These are phyloP conservation scores for Paragorgia papillata DNA, from an alignment of 92 coral and sea anemone genomes.

Conservation along the genomic window DNA sequence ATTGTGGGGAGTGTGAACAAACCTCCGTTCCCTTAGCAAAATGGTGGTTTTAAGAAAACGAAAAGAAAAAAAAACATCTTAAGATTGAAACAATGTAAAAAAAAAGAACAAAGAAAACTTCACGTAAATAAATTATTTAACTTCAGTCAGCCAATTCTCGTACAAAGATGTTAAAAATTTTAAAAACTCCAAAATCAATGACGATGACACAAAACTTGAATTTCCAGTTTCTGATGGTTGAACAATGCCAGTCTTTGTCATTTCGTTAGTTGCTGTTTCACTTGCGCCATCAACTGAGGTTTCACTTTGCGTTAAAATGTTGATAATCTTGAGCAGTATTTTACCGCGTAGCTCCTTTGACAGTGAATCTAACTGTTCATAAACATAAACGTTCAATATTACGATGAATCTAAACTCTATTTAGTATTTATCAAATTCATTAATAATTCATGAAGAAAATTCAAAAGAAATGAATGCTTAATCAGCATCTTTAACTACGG, in stretches of 20 bases:
- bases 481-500: no score
- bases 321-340: conserved; percentile 68
- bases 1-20: no score
- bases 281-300: not conserved
- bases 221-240: not conserved
- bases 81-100: no score
- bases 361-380: conserved; percentile 64
- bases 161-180: conserved; percentile 17
- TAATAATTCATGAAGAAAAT: no score
- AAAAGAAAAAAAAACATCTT: no score
- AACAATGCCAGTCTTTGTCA: not conserved
- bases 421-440: not conserved
- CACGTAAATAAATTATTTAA: no score
- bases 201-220: not conserved
- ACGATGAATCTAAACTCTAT: not conserved
- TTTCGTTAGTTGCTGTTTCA: not conserved
- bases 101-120: no score
- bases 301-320: conserved; percentile 74
- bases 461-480: no score
- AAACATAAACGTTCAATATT: not conserved
- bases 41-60: no score
- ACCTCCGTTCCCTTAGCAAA: no score
- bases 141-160: conserved; percentile 2
- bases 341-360: conserved; percentile 76
- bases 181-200: conserved; percentile 1